Base-by-base conservation (phyloP, 2,113 vertebrate species). In the Pycnonotus jocosus region DNA sequence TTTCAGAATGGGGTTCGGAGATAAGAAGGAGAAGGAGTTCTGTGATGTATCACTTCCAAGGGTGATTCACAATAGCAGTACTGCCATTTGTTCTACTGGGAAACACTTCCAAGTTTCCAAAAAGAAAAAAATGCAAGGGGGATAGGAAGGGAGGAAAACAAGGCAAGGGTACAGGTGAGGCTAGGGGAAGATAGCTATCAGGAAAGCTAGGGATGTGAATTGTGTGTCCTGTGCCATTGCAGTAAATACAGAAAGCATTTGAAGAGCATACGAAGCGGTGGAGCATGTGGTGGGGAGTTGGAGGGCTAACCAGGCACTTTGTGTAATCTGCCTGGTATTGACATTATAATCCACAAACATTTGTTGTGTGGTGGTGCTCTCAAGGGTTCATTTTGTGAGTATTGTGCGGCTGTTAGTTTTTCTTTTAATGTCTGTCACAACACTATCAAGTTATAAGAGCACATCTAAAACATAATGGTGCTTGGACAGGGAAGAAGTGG, bases 401-500 rank as follows among this genome's bases (percentile, higher is more conserved):
- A 92, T 83, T 92, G 82, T 92, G 64, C 0, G 3, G 42, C 90
- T 92, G 79, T 68, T 93, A 86, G 68, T 48, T 94, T 73, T 90
- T 74, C 88, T 78, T 71, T 90, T 83, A 4, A 9, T 83, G 91
- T 76, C 60, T 94, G 88, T 90, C 93, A 90, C 60, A 95, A 95
- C 85, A 86, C 0, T 22, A 92, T 86, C 72, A 88, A 86, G 48
- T 84, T 90, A 28, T 50, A 93, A 94, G 88, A 88, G 6, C 72
- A 15, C 61, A 86, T 86, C 53, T 95, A 86, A 78, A 93, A 68
- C 54, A 78, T 86, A 96, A 88, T 96, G 57, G 40, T 81, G 72
- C 96, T 94, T 90, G 93, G 93, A 92, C 88, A 93, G 69, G 45
- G 57, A 90, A 83, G 76, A 92, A 95, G 65, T 64, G 38, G 76